phyloP scores from a whole-genome alignment of 92 coral and sea anemone genomes.

The Bergia puertoricense region DNA sequence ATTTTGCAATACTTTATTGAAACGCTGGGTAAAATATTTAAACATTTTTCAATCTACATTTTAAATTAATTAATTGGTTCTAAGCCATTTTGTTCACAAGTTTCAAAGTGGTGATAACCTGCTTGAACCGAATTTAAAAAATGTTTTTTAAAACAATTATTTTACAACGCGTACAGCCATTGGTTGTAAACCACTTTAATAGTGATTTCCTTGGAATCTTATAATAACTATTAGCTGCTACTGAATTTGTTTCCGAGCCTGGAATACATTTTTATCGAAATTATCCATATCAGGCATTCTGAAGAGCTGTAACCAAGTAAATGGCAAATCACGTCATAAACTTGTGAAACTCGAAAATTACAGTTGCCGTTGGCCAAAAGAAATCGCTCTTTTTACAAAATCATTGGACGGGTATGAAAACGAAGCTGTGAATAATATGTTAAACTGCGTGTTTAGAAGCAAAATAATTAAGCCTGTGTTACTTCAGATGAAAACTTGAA shows the following conservation, averaged over 20 bases:
- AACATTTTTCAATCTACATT: no score
- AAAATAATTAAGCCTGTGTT: conserved; percentile 11
- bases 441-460: conserved; percentile 19
- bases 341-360: background rate
- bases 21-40: background rate
- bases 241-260: background rate
- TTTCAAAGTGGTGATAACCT: background rate
- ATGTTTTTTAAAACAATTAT: background rate
- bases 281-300: no score
- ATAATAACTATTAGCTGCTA: background rate
- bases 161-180: background rate
- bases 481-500: background rate
- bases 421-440: background rate
- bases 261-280: background rate
- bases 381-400: background rate
- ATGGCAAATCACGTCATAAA: no score
- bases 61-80: background rate
- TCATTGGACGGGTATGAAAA: background rate
- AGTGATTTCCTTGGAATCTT: background rate
- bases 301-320: no score
- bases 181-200: background rate
- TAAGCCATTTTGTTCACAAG: background rate
- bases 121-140: background rate
- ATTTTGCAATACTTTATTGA: background rate
- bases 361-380: background rate